Conservation (phyloP, 2,888 invertebrate genomes). For the Tenthredo mesomela region DNA sequence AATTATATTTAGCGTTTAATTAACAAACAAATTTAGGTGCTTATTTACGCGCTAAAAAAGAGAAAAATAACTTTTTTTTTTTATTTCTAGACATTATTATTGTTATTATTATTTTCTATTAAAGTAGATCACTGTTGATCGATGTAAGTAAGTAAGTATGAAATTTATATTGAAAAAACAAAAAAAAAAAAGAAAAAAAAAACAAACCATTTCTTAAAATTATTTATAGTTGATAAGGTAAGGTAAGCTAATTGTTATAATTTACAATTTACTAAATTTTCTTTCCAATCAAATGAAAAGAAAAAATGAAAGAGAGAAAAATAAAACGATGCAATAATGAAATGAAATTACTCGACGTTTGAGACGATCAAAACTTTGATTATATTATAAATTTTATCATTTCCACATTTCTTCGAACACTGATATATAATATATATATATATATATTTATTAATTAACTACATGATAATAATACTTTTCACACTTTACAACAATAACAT, state of each 20-base stretch:
- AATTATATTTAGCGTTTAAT: neutral
- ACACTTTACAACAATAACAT: neutral
- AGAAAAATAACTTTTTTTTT: conserved; percentile 14
- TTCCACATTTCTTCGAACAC: neutral
- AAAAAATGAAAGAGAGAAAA: neutral
- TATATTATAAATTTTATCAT: conserved; percentile 54
- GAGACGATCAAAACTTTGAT: conserved; percentile 45
- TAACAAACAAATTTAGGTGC: conserved; percentile 6
- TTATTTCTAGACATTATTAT: conserved; percentile 33
- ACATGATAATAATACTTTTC: neutral
- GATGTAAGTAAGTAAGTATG: conserved; percentile 67
- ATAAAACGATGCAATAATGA: neutral
- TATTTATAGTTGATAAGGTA: neutral
- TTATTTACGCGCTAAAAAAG: neutral
- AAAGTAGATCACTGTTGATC: conserved; percentile 62
- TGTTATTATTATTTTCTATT: conserved; percentile 56
- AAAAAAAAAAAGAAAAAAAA: conserved; percentile 51
- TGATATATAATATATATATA: neutral
- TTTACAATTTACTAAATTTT: neutral
- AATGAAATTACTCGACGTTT: conserved; percentile 20
- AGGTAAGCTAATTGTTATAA: conserved; percentile 23
- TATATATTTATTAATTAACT: too few species aligned
- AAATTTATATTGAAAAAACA: conserved; percentile 59
- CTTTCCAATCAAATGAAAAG: neutral
- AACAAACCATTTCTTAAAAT: neutral